Evolutionary conservation across 2,113 vertebrate genomes (phyloP).

Genomic region (Vulpes ferrilata): DNA sequence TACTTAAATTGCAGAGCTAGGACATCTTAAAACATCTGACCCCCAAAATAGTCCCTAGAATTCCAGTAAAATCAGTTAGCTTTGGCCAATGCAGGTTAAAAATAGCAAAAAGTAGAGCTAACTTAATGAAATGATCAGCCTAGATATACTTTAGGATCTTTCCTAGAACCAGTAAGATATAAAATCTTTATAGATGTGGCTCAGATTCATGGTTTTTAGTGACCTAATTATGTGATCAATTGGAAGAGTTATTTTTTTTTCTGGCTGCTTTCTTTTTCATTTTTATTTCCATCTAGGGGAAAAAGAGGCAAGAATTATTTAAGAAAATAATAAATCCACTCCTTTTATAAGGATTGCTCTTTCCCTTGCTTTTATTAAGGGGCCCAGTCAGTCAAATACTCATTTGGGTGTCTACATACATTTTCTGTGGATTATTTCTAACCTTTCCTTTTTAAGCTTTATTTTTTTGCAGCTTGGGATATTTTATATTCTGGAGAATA

Average conservation of each 20-base stretch:
- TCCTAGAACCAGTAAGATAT: neutral
- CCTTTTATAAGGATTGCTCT: neutral
- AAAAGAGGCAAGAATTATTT: neutral
- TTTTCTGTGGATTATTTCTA: neutral
- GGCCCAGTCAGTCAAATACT: neutral
- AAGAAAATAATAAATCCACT: neutral
- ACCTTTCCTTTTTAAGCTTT: neutral
- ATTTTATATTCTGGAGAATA: constrained; percentile 32
- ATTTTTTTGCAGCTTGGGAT: neutral
- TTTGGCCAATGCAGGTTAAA: neutral
- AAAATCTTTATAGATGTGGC: neutral
- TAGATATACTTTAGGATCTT: neutral
- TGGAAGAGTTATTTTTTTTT: neutral
- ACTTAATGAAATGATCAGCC: neutral
- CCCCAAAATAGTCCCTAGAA: neutral
- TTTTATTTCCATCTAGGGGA: neutral
- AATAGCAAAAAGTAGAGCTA: neutral
- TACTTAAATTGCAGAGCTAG: neutral
- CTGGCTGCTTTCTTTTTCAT: neutral
- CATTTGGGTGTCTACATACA: neutral
- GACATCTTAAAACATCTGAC: neutral
- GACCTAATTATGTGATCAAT: neutral
- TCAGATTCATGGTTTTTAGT: neutral
- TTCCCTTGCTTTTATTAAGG: neutral
- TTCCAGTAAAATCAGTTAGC: neutral